Base-by-base conservation (phyloP, 35 echinoderm and acorn worm genomes). In the Hemicentrotus pulcherrimus region DNA sequence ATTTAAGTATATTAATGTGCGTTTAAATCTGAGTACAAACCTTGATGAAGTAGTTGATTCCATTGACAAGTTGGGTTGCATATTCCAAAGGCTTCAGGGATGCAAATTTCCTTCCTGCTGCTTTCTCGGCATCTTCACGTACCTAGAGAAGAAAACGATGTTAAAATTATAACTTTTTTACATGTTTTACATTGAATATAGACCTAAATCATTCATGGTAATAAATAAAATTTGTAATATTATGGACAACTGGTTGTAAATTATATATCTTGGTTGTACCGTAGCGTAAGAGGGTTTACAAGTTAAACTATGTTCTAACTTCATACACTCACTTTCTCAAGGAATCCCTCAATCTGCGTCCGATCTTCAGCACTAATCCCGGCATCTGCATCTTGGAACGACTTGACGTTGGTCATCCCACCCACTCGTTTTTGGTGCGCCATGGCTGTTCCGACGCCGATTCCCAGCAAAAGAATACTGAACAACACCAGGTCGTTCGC, bases 21-120 rank as follows among this genome's bases (percentile, higher is more conserved):
- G 0, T 3, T 41, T 41, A 41, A 41, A 41, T 41, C 35, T 41
- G 1, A 0, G 1, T 91, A 70, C 22, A 31, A 94, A 97, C 97
- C 95, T 97, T 97, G 28, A 97, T 95, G 96, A 97, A 97, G 85
- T 97, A 97, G 95, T 97, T 97, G 86, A 95, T 91, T 12, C 97
- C 97, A 97, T 97, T 97, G 2, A 97, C 97, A 58, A 97, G 78
- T 46, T 97, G 97, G 85, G 97, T 96, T 92, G 95, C 46, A 95
- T 58, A 97, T 31, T 32, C 88, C 13, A 90, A 7, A 90, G 88
- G 88, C 15, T 15, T 90, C 14, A 90, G 24, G 12, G 12, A 19
- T 9, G 12, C 6, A 22, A 90, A 90, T 90, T 90, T 47, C 46
- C 88, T 47, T 90, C 88, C 31, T 45, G 88, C 88, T 41, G 12